Percentiles rank a stretch among this genome's conserved stretches.
phyloP scores from a whole-genome alignment of 2,113 vertebrate species.

The Phrynosoma platyrhinos region DNA sequence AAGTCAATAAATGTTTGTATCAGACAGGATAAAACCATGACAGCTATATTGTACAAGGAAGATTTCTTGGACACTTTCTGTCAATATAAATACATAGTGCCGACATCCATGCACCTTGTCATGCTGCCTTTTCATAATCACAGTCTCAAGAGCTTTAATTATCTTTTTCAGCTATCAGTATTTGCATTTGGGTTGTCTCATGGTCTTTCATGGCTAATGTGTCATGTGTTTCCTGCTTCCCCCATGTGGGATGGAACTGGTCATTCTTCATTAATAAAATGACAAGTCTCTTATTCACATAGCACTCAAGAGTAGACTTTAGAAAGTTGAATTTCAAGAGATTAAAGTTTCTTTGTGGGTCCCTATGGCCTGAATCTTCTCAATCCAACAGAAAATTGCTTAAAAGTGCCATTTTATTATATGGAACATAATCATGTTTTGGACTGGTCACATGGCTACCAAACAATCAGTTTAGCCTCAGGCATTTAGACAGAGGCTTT shows the following conservation, averaged over 20 bases:
- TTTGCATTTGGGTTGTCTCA: conserved; percentile 83
- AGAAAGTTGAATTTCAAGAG: conserved; percentile 68
- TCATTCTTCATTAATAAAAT: conserved; percentile 87
- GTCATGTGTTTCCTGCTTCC: conserved; percentile 75
- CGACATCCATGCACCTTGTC: conserved; percentile 76
- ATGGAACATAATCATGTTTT: conserved; percentile 19
- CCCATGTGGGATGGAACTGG: conserved; percentile 77
- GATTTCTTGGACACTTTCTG: conserved; percentile 76
- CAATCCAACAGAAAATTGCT: conserved; percentile 43
- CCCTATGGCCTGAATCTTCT: conserved; percentile 4
- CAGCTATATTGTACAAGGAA: conserved; percentile 77
- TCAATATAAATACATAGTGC: conserved; percentile 84
- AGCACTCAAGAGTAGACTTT: conserved; percentile 58
- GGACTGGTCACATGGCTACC: neutral
- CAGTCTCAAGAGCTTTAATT: conserved; percentile 86
- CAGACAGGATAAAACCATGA: conserved; percentile 64
- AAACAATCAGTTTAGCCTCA: neutral
- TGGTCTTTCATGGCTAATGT: conserved; percentile 79
- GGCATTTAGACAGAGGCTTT: neutral
- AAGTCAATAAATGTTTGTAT: conserved; percentile 79
- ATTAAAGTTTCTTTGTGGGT: conserved; percentile 63
- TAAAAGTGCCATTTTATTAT: conserved; percentile 37
- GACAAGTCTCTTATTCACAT: conserved; percentile 67
- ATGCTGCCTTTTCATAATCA: conserved; percentile 83
- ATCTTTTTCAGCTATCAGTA: conserved; percentile 82